phyloP scores from a whole-genome alignment of 92 coral and sea anemone genomes.

The Epizoanthus rinbou region DNA sequence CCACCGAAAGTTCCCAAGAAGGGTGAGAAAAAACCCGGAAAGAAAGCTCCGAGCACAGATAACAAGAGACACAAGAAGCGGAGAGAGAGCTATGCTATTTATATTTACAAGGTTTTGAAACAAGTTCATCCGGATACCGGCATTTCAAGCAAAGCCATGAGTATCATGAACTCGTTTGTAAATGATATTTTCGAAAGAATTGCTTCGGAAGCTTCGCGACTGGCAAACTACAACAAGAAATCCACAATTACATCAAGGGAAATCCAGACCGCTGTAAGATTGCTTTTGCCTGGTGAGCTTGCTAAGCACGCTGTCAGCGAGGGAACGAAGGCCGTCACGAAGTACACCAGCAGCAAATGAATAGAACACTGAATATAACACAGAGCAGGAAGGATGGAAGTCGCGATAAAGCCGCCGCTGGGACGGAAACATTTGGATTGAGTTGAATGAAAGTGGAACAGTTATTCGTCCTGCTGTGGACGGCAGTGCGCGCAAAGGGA shows the following conservation, averaged over 20 bases:
- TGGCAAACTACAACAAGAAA: conserved; percentile 40
- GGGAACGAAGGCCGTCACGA: conserved; percentile 39
- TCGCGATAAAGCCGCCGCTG: no score
- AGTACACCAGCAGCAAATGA: conserved; percentile 41
- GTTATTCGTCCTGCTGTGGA: no score
- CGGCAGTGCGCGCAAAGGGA: no score
- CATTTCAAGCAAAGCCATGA: conserved; percentile 36
- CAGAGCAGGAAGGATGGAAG: no score
- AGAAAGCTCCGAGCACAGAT: no score
- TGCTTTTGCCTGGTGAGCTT: conserved; percentile 29
- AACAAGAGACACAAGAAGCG: no score
- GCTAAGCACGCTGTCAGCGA: conserved; percentile 39
- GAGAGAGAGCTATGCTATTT: no score
- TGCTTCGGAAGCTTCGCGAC: conserved; percentile 34
- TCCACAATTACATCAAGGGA: conserved; percentile 37
- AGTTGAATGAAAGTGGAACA: no score
- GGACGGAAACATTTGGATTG: no score
- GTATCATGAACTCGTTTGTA: conserved; percentile 40
- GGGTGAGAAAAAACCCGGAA: no score
- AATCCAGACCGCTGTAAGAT: conserved; percentile 35
- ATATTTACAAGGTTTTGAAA: conserved; percentile 6
- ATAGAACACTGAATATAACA: background rate
- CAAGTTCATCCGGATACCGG: conserved; percentile 42
- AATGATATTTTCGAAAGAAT: conserved; percentile 36
- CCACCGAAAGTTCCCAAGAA: no score